Base-by-base conservation (phyloP, 2,113 vertebrate species). In the Aphyosemion australe region DNA sequence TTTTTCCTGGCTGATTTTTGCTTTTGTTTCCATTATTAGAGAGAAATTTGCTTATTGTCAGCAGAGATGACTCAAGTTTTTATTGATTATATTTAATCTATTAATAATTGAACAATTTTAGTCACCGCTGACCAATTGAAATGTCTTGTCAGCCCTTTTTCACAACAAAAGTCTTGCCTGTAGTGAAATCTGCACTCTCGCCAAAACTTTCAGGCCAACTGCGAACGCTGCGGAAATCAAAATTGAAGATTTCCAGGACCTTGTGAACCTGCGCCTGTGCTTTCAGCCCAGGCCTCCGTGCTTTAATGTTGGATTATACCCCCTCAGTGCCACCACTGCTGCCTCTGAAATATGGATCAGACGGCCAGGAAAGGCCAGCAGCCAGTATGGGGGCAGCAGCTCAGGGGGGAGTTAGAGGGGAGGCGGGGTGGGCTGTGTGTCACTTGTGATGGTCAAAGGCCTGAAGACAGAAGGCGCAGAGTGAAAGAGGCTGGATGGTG, bases 291-390 rank as follows among this genome's bases (percentile, higher is more conserved):
- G 72, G 72, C 73, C 82, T 66, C 67, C 62, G 49, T 21, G 57
- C 88, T 91, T 91, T 90, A 85, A 91, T 88, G 87, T 90, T 73
- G 86, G 90, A 90, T 91, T 90, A 91, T 86, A 84, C 85, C 87
- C 79, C 87, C 82, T 88, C 75, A 41, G 86, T 84, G 84, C 57
- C 84, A 84, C 84, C 76, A 61, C 84, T 71, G 86, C 83, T 16
- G 79, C 84, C 74, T 91, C 90, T 90, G 88, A 89, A 91, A 91
- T 89, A 90, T 87, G 88, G 90, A 91, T 91, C 90, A 89, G 87
- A 91, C 79, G 66, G 56, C 32, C 70, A 81, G 82, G 76, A 90
- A 91, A 91, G 90, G 90, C 87, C 90, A 91, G 68, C 79, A 84
- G 88, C 87, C 86, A 76, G 87, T 84, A 84, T 86, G 88, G 88